A percentile compares a stretch with the other conserved stretches of the same genome.
Conservation (phyloP, 2,888 invertebrate genomes). For the Trichacis sp. region DNA sequence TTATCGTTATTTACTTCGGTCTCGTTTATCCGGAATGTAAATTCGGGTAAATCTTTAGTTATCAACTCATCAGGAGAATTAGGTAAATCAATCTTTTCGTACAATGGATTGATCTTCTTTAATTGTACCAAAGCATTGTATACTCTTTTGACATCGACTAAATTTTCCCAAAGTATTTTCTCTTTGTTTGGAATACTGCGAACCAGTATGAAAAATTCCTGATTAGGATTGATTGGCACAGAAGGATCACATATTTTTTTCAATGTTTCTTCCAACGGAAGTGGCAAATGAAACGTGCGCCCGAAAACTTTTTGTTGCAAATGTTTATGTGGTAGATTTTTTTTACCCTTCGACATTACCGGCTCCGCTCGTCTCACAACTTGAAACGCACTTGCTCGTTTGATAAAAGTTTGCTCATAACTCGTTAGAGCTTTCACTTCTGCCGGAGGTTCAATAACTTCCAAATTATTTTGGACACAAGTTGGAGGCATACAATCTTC, state of each 20-base stretch:
- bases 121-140: conserved; percentile 46
- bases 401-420: conserved; percentile 49
- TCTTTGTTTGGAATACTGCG: conserved; percentile 51
- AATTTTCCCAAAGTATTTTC: conserved; percentile 51
- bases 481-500: conserved; percentile 45
- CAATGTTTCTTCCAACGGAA: too few relatives aligned
- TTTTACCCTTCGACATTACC: conserved; percentile 44
- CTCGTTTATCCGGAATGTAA: conserved; percentile 5
- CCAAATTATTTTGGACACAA: conserved; percentile 48
- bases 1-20: too few relatives aligned
- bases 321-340: conserved; percentile 47
- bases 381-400: conserved; percentile 59
- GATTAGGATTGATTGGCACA: conserved; percentile 49
- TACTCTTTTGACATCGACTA: conserved; percentile 53
- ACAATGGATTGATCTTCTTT: conserved; percentile 51
- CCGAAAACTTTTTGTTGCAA: conserved; percentile 46
- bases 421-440: conserved; percentile 44
- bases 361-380: conserved; percentile 51
- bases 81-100: conserved; percentile 47
- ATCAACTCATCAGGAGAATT: conserved; percentile 14
- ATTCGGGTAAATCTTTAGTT: conserved; percentile 5
- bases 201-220: conserved; percentile 54
- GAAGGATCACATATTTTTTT: conserved; percentile 49
- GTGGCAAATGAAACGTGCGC: too few relatives aligned
- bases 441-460: not conserved